Evolutionary conservation across 2,113 vertebrate species (phyloP), one percentile per base, ranked within the genome.

Genomic region (Nettapus auritus): DNA sequence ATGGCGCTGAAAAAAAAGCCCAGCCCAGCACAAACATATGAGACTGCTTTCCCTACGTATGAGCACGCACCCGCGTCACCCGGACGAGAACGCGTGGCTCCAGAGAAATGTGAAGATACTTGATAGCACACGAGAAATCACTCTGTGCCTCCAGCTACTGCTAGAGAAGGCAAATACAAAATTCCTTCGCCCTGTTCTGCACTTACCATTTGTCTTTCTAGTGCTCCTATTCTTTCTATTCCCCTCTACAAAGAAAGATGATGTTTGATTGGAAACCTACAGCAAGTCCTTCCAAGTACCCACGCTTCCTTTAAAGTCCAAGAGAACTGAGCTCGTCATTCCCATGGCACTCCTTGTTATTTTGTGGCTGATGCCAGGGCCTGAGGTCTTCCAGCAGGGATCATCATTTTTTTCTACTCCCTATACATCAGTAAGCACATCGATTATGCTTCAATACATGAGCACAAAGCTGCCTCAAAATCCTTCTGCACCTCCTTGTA

Each of bases 61-160:
- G 23, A 42, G 17, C 11, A 3, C 9, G 15, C 6, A 2, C 53
- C 29, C 46, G 0, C 2, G 9, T 50, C 55, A 91, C 6, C 7
- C 38, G 56, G 22, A 63, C 57, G 7, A 66, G 25, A 77, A 56
- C 4, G 48, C 3, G 0, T 31, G 60, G 66, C 60, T 71, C 56
- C 46, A 74, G 11, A 75, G 20, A 86, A 80, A 75, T 38, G 31
- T 42, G 36, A 18, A 70, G 46, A 23, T 31, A 59, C 3, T 18
- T 70, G 64, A 78, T 13, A 71, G 56, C n/a, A 78, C 26, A 23
- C 0, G 1, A 48, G 48, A 57, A 23, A 48, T 3, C 29, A 55
- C 16, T 28, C 40, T 67, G 68, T 62, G 10, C 20, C 5, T 74
- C 75, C 40, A 55, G 34, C 50, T 55, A 16, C 29, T 71, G 34